A percentile compares a stretch with the other conserved stretches of the same genome.
phyloP scores from a whole-genome alignment of 2,797 vertebrate genomes.

The Capromys pilorides region DNA sequence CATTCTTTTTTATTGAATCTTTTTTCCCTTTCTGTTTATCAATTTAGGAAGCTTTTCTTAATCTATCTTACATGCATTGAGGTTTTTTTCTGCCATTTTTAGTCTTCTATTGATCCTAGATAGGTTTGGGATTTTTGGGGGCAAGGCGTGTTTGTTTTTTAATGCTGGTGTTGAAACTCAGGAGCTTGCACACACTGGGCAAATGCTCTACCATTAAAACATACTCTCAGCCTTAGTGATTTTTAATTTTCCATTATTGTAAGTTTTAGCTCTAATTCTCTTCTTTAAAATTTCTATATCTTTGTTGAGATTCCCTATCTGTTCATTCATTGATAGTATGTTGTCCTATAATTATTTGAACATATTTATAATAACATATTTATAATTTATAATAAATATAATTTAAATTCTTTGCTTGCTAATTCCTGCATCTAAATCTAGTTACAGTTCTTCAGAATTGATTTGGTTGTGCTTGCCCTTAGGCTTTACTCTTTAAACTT shows the following conservation, averaged over 20 bases:
- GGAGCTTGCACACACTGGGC: not conserved
- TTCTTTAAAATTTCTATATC: not conserved
- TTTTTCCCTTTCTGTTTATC: not conserved
- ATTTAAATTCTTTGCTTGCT: not conserved
- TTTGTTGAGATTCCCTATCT: not conserved
- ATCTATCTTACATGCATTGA: not conserved
- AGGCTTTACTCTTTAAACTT: constrained; percentile 2
- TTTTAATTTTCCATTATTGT: not conserved
- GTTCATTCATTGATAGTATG: not conserved
- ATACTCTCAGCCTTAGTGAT: not conserved
- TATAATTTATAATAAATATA: no score
- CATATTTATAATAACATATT: constrained; percentile 30
- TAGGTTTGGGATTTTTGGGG: not conserved
- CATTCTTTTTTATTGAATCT: constrained; percentile 17
- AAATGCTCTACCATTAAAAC: not conserved
- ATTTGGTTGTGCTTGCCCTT: not conserved
- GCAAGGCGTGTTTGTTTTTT: not conserved
- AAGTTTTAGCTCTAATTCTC: not conserved
- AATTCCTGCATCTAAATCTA: not conserved
- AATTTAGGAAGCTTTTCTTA: not conserved
- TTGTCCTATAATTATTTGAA: constrained; percentile 4
- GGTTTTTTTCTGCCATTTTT: not conserved
- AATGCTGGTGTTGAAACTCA: not conserved
- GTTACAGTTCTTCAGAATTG: not conserved
- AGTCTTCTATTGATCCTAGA: not conserved